Base-by-base conservation (phyloP, 2,113 vertebrate species). In the Uria lomvia region DNA sequence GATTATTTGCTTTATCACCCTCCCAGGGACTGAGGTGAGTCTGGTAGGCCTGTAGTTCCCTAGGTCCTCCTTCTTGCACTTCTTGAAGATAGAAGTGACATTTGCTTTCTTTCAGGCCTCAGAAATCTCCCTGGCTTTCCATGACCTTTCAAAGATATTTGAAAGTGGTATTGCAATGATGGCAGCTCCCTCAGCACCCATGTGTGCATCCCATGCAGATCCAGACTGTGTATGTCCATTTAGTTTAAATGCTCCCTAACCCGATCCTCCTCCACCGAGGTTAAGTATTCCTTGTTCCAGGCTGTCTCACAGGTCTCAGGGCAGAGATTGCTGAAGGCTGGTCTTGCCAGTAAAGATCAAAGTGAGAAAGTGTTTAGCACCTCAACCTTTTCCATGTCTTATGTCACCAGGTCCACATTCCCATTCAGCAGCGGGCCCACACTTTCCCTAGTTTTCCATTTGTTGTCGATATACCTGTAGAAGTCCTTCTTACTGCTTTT, bases 391-490 rank as follows among this genome's bases (percentile, higher is more conserved):
- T 56, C 32, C 9, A 7, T 12, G 24, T 36, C 19, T 36, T 62
- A 3, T 43, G 34, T 66, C 42, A 66, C 9, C 30, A 68, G 24
- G 9, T 72, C 19, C 11, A 14, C 23, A 16, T 27, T 89, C 17
- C 43, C 27, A 9, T 52, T 43, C 43, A 23, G 16, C 29, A 52
- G 22, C 0, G 0, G 12, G 40, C 8, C 26, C 56, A 66, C 45
- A 26, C 40, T 59, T 83, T 17, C 53, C 38, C 12, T 49, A 26
- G 12, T 45, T 86, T 75, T 49, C 24, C 24, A 2, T 72, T 83
- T 86, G 10, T 22, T 86, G 23, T 43, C 1, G 0, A 6, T 43
- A 42, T 8, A 82, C 7, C 13, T 52, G 17, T 43, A 67, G n/a
- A 40, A 72, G n/a, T 72, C 53, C 24, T 79, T n/a, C 45, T 70